A percentile compares a stretch with the other conserved stretches of the same genome.
Conservation (phyloP, 1,140 invertebrate genomes). For the Dendroctonus ponderosae region DNA sequence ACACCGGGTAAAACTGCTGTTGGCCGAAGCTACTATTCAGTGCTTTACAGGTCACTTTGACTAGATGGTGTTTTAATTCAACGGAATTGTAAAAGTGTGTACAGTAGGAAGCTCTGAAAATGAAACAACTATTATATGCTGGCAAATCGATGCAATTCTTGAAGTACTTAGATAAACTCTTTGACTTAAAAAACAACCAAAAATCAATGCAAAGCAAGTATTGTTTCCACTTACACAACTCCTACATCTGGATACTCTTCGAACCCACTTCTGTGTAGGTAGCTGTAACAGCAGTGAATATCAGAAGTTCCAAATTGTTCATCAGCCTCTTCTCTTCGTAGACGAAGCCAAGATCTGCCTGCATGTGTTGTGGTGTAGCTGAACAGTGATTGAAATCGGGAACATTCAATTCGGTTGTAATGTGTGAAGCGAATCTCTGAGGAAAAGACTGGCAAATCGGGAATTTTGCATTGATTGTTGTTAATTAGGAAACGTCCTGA, state of each 20-base stretch:
- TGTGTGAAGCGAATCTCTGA: not conserved
- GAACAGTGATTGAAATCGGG: slow-evolving; percentile 40
- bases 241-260: slow-evolving; percentile 34
- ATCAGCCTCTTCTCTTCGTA: slow-evolving; percentile 33
- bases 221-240: slow-evolving; percentile 24
- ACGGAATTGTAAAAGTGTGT: slow-evolving; percentile 49
- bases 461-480: slow-evolving; percentile 67
- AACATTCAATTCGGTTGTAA: slow-evolving; percentile 52
- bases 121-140: no score
- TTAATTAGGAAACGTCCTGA: slow-evolving; percentile 55
- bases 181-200: no score
- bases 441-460: slow-evolving; percentile 66
- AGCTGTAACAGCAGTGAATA: slow-evolving; percentile 38
- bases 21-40: slow-evolving; percentile 29
- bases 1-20: slow-evolving; percentile 40
- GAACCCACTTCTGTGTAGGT: slow-evolving; percentile 34
- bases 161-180: no score
- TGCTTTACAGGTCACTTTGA: slow-evolving; percentile 52
- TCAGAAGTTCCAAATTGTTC: slow-evolving; percentile 23
- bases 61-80: slow-evolving; percentile 48
- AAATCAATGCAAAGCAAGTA: slow-evolving; percentile 3
- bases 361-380: slow-evolving; percentile 36
- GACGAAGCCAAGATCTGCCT: slow-evolving; percentile 34
- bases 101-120: slow-evolving; percentile 50
- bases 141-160: no score